Conservation (phyloP, 2,888 invertebrate genomes). For the Miltochrista miniata region DNA sequence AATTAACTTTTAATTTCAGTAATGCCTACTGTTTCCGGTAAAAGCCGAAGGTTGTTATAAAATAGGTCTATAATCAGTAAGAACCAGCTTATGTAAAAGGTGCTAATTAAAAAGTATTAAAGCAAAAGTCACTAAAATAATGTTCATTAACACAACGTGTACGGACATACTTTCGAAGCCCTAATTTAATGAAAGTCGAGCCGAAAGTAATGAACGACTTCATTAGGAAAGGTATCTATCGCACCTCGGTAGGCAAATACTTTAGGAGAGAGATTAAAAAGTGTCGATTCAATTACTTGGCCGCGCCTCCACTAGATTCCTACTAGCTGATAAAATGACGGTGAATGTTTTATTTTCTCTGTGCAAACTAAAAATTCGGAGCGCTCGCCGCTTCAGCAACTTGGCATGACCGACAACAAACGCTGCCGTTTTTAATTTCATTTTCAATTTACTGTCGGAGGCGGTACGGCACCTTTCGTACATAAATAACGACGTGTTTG, state of each 20-base stretch:
- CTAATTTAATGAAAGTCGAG: slow-evolving; percentile 22
- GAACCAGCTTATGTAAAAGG: no score
- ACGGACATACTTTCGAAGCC: slow-evolving; percentile 1
- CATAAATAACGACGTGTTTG: slow-evolving; percentile 38
- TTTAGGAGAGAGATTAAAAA: slow-evolving; percentile 29
- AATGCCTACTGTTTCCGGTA: no score
- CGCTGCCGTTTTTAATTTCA: slow-evolving; percentile 49
- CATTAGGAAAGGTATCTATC: slow-evolving; percentile 14
- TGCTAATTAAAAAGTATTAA: neutral
- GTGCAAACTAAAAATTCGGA: slow-evolving; percentile 30
- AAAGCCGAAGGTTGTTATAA: no score
- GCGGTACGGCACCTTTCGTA: slow-evolving; percentile 26
- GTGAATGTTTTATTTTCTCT: slow-evolving; percentile 50
- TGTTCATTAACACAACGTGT: slow-evolving; percentile 1
- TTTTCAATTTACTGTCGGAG: slow-evolving; percentile 49
- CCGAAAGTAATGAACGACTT: slow-evolving; percentile 20
- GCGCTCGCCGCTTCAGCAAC: slow-evolving; percentile 31
- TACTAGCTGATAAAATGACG: slow-evolving; percentile 45
- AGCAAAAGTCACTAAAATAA: neutral
- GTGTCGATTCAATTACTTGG: slow-evolving; percentile 44
- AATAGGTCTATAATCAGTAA: no score
- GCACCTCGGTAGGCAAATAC: slow-evolving; percentile 1
- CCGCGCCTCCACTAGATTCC: slow-evolving; percentile 24
- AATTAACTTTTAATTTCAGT: neutral
- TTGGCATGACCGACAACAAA: slow-evolving; percentile 45